Evolutionary conservation across 2,888 invertebrate species (phyloP), one percentile per base, ranked within the genome.

Genomic region (Branchellion lobata): DNA sequence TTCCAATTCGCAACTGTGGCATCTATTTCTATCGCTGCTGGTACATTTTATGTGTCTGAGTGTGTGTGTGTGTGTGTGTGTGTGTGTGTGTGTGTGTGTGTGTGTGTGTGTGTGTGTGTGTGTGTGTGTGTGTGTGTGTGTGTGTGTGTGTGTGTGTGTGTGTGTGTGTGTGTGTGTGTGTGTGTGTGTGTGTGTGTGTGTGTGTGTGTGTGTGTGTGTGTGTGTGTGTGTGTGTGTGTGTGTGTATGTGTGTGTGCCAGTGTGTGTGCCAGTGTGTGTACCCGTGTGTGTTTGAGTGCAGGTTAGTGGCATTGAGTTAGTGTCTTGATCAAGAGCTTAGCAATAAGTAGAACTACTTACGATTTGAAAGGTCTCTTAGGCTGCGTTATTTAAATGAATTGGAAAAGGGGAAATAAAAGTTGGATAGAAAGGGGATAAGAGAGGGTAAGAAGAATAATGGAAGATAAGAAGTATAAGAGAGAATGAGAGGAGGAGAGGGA

Each of bases 11-110:
- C 40, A 40, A 40, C 40, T 40, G 40, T 40, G 5, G 40, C 40
- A n/a, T n/a, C n/a, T n/a, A n/a, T n/a, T n/a, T n/a, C n/a, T n/a
- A n/a, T n/a, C n/a, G n/a, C n/a, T n/a, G n/a, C n/a, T n/a, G 40
- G 5, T 40, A 8, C 8, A 40, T 5, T 40, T 5, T 77, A 61
- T 73, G 57, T 77, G 77, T 77, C 69, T 77, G 61, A 33, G 77
- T 77, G 77, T 68, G 77, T 77, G 61, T 68, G 34, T 77, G 65
- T 68, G 61, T 77, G 65, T 68, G 77, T 77, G 65, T 57, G 77
- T 77, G 65, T 77, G 77, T 77, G 65, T 77, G 77, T 77, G 57
- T 77, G 77, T 77, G 57, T 77, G 79, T 57, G 74, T 47, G 79
- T 53, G 78, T 75, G 72, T 71, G 72, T 71, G 72, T 33, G 78